A percentile compares a stretch with the other conserved stretches of the same genome.
Evolutionary conservation across 2,113 vertebrate species (phyloP).

Genomic region (Caranx melampygus): DNA sequence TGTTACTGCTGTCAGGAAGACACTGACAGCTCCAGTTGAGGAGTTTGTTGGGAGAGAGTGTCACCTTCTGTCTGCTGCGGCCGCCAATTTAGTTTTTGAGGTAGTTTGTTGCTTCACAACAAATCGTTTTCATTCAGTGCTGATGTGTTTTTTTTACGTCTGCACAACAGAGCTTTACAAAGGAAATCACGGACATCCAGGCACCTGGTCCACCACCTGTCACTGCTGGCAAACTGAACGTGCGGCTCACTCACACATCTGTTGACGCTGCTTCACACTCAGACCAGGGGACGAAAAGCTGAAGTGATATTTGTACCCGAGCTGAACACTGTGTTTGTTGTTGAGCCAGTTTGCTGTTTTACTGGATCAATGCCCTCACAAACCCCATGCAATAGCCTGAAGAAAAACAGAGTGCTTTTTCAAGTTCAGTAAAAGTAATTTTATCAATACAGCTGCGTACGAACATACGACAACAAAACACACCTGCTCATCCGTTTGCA

Average conservation of each 20-base stretch:
- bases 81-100: neutral
- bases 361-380: neutral
- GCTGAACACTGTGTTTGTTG: slow-evolving; percentile 18
- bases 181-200: slow-evolving; percentile 49
- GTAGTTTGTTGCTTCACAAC: neutral
- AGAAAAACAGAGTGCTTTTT: slow-evolving; percentile 11
- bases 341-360: neutral
- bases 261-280: slow-evolving; percentile 20
- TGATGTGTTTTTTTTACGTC: neutral
- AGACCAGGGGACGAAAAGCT: slow-evolving; percentile 20
- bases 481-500: slow-evolving; percentile 27
- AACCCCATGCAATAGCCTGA: neutral
- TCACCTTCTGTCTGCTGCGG: neutral
- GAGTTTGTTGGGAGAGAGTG: too few species aligned
- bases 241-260: slow-evolving; percentile 39
- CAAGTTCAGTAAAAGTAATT: slow-evolving; percentile 33
- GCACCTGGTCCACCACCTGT: slow-evolving; percentile 67
- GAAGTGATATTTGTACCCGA: slow-evolving; percentile 2
- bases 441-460: slow-evolving; percentile 37
- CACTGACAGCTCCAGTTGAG: slow-evolving; percentile 1
- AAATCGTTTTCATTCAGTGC: neutral
- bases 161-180: slow-evolving; percentile 24
- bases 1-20: slow-evolving; percentile 15
- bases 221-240: slow-evolving; percentile 44
- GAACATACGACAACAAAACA: slow-evolving; percentile 24